phyloP scores from a whole-genome alignment of 2,888 invertebrate species.

The Parthenolecanium corni region DNA sequence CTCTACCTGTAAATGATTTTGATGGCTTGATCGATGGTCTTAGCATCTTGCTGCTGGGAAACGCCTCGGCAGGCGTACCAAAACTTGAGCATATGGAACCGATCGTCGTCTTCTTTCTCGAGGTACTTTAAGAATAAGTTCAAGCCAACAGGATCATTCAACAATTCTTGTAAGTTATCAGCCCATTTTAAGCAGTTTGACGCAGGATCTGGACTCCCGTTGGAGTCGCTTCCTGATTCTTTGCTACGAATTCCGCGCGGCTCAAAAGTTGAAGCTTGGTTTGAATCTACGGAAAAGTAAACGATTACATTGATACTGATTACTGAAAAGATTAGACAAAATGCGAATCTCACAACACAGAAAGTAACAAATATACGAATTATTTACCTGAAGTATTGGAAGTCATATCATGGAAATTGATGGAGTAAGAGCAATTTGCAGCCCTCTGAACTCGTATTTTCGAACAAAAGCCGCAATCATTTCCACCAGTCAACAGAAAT shows the following conservation, averaged over 20 bases:
- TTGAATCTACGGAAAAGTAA: neutral
- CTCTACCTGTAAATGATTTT: conserved; percentile 64
- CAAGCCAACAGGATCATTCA: conserved; percentile 82
- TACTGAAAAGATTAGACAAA: too few relatives aligned
- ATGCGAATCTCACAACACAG: too few relatives aligned
- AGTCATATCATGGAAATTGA: too few relatives aligned
- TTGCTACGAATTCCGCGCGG: conserved; percentile 19
- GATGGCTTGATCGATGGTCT: conserved; percentile 61
- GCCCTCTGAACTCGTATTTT: too few relatives aligned
- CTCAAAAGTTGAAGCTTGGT: neutral
- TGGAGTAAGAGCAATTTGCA: too few relatives aligned
- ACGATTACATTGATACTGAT: too few relatives aligned
- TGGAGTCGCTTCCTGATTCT: conserved; percentile 21
- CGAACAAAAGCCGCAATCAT: too few relatives aligned
- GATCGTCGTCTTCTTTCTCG: conserved; percentile 57
- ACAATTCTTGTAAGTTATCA: conserved; percentile 64
- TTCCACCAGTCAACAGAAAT: too few relatives aligned
- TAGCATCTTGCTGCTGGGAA: conserved; percentile 58
- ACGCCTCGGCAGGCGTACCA: conserved; percentile 89
- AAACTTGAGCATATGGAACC: conserved; percentile 74
- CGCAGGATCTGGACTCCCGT: conserved; percentile 37
- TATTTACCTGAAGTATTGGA: too few relatives aligned
- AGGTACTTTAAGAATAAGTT: conserved; percentile 73
- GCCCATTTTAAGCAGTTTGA: conserved; percentile 83
- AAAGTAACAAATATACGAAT: too few relatives aligned